A percentile compares a stretch with the other conserved stretches of the same genome.
phyloP scores from a whole-genome alignment of 2,113 vertebrate species.

The Ochotona curzoniae region DNA sequence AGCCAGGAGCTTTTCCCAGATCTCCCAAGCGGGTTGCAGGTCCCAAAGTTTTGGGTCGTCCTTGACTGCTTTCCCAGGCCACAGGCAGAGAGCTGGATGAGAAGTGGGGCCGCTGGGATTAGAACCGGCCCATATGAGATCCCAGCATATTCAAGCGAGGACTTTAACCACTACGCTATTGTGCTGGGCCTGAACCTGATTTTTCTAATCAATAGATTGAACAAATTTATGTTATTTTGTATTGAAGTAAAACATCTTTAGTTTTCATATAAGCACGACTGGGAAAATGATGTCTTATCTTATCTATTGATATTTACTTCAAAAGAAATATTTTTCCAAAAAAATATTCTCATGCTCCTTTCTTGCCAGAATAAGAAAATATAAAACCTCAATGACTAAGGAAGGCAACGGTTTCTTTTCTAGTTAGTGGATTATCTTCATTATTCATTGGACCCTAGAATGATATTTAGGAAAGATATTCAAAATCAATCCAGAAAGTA shows the following conservation, averaged over 20 bases:
- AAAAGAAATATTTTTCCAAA: background rate
- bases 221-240: background rate
- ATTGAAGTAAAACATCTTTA: slow-evolving; percentile 26
- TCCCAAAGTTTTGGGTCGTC: too few relatives aligned
- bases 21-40: too few relatives aligned
- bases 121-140: too few relatives aligned
- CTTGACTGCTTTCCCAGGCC: too few relatives aligned
- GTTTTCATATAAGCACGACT: slow-evolving; percentile 10
- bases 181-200: background rate
- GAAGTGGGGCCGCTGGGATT: too few relatives aligned
- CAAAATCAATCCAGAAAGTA: slow-evolving; percentile 46
- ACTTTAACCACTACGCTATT: too few relatives aligned
- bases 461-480: slow-evolving; percentile 47
- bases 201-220: background rate
- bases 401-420: background rate
- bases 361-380: slow-evolving; percentile 40
- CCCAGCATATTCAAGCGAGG: too few relatives aligned
- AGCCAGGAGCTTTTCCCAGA: too few relatives aligned
- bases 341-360: slow-evolving; percentile 18
- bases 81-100: too few relatives aligned
- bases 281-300: background rate
- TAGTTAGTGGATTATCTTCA: background rate
- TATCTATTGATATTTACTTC: slow-evolving; percentile 4
- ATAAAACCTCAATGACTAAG: background rate
- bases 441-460: slow-evolving; percentile 39